phyloP scores from a whole-genome alignment of 2,113 vertebrate genomes.

The Conger conger region DNA sequence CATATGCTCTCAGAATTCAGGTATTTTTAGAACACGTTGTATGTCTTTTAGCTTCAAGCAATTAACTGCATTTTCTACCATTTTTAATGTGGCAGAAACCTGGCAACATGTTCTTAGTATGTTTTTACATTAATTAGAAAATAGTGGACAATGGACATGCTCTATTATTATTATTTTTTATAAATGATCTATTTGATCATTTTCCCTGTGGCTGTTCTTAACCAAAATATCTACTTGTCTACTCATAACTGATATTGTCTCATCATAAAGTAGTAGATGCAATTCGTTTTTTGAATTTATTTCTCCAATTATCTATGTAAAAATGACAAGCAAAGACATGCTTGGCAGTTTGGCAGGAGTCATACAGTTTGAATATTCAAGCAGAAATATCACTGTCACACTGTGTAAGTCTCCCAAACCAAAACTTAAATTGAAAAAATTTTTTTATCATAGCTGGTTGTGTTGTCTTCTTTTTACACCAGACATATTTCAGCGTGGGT shows the following conservation, averaged over 20 bases:
- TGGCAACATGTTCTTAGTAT: neutral
- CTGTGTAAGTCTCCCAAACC: neutral
- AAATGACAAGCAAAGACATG: too few relatives aligned
- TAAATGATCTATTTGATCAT: too few relatives aligned
- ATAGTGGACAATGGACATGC: too few relatives aligned
- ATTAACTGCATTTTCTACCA: too few relatives aligned
- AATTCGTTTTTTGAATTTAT: neutral
- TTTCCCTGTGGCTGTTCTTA: too few relatives aligned
- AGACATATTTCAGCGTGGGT: neutral
- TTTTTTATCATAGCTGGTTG: neutral
- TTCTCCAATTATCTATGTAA: too few relatives aligned
- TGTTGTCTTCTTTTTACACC: neutral
- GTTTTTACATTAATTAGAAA: neutral
- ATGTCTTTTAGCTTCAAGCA: neutral
- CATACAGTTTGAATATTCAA: neutral
- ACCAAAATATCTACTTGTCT: too few relatives aligned
- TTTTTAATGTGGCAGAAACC: neutral
- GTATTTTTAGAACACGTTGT: neutral
- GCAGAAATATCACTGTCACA: neutral
- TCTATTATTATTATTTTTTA: too few relatives aligned
- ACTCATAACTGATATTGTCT: too few relatives aligned
- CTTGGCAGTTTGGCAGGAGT: neutral
- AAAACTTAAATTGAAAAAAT: neutral
- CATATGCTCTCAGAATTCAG: neutral
- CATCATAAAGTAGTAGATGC: neutral